Conservation (phyloP, 1,140 invertebrate genomes). For the Drosophila melanogaster region DNA sequence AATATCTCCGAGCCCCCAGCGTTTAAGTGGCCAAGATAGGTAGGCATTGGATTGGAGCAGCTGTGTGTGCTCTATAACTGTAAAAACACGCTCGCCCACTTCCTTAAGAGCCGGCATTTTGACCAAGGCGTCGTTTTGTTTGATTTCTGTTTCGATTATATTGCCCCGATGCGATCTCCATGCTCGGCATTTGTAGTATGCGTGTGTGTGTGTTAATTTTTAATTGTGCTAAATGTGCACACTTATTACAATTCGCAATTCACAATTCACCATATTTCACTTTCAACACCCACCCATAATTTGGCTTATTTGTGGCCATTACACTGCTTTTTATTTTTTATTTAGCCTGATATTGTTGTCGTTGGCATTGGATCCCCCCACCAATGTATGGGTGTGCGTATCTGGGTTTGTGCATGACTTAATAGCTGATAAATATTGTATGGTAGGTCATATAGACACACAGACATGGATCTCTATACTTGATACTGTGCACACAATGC, state of each 20-base stretch:
- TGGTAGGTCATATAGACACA: conserved; percentile 37
- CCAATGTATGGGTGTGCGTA: conserved; percentile 59
- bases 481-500: conserved; percentile 51
- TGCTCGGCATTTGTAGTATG: conserved; percentile 28
- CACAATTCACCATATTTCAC: conserved; percentile 61
- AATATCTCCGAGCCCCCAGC: neutral
- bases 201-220: conserved; percentile 71
- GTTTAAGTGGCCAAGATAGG: conserved; percentile 17
- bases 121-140: conserved; percentile 44
- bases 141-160: conserved; percentile 40
- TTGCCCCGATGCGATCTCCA: conserved; percentile 12
- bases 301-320: conserved; percentile 76
- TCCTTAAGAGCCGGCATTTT: conserved; percentile 56
- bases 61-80: conserved; percentile 77
- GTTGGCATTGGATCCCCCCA: conserved; percentile 67
- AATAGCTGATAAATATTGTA: conserved; percentile 75
- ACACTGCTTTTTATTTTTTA: conserved; percentile 34
- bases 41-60: conserved; percentile 49
- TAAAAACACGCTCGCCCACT: conserved; percentile 82
- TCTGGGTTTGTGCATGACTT: conserved; percentile 60
- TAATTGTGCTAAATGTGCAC: conserved; percentile 83
- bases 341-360: conserved; percentile 41
- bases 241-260: conserved; percentile 51
- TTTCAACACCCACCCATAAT: conserved; percentile 81
- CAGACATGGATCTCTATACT: conserved; percentile 12